A percentile compares a stretch with the other conserved stretches of the same genome.
Conservation (phyloP, 2,797 vertebrate genomes). For the Stomatorhinus walkeri region DNA sequence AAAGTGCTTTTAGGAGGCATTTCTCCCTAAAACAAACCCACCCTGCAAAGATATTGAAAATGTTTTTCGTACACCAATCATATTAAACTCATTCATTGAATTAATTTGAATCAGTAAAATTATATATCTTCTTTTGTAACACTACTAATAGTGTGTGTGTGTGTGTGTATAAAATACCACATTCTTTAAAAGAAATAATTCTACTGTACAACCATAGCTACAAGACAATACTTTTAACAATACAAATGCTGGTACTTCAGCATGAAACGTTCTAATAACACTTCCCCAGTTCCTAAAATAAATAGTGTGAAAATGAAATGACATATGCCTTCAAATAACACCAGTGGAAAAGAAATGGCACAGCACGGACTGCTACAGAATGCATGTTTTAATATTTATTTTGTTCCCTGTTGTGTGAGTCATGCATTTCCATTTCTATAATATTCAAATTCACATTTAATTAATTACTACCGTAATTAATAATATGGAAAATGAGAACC, state of each 20-base stretch:
- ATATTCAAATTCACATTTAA: conserved; percentile 41
- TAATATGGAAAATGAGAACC: conserved; percentile 33
- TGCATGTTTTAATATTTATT: conserved; percentile 23
- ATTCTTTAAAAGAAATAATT: background rate
- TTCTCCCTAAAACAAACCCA: background rate
- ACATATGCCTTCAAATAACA: conserved; percentile 28
- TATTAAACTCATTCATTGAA: background rate
- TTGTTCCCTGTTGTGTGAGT: conserved; percentile 30
- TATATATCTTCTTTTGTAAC: background rate
- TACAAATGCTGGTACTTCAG: background rate
- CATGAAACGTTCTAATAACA: background rate
- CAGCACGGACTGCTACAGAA: conserved; percentile 21
- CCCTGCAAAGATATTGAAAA: background rate
- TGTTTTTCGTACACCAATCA: background rate
- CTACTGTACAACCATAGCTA: background rate
- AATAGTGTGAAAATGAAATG: conserved; percentile 19
- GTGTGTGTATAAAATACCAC: background rate
- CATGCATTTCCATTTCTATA: conserved; percentile 34
- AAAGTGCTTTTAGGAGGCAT: conserved; percentile 4
- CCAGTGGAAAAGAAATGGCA: conserved; percentile 23
- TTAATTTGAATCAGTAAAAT: background rate
- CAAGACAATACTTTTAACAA: background rate
- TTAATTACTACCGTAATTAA: conserved; percentile 44
- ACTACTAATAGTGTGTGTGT: background rate
- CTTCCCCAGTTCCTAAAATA: background rate